Evolutionary conservation across 92 coral and sea anemone species (phyloP).

Genomic region (Virgularia gustaviana): DNA sequence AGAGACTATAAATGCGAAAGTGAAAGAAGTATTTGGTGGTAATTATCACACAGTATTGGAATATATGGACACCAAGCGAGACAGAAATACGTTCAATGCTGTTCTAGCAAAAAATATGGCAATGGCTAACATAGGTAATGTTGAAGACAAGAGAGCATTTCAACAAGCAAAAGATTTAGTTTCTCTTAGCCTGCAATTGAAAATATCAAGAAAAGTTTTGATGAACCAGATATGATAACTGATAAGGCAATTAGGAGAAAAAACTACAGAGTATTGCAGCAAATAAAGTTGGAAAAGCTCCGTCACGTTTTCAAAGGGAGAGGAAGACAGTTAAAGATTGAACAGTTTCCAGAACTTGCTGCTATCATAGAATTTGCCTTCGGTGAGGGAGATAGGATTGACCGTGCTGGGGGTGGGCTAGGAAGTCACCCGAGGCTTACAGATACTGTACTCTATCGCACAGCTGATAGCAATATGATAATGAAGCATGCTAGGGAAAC

Average conservation of each 20-base stretch:
- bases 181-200: conserved; percentile 10
- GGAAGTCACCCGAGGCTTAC: conserved; percentile 67
- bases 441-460: conserved; percentile 46
- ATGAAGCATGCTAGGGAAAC: too few species aligned
- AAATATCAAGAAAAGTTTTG: conserved; percentile 12
- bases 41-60: not conserved
- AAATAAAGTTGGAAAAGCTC: conserved; percentile 50
- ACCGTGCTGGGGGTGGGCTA: conserved; percentile 50
- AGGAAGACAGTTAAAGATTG: conserved; percentile 48
- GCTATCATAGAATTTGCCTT: conserved; percentile 58
- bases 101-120: conserved; percentile 27
- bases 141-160: conserved; percentile 23
- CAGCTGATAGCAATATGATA: conserved; percentile 45
- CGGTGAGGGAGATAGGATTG: conserved; percentile 49
- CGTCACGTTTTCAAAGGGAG: conserved; percentile 57
- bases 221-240: not conserved
- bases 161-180: not conserved
- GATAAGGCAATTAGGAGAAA: conserved; percentile 14
- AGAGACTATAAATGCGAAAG: conserved; percentile 4
- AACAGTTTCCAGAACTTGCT: conserved; percentile 64
- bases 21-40: not conserved
- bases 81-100: conserved; percentile 35
- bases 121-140: conserved; percentile 22
- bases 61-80: conserved; percentile 42
- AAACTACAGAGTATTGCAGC: conserved; percentile 38